A percentile compares a stretch with the other conserved stretches of the same genome.
Evolutionary conservation across 2,888 invertebrate species (phyloP).

Genomic region (Drosophila testacea): DNA sequence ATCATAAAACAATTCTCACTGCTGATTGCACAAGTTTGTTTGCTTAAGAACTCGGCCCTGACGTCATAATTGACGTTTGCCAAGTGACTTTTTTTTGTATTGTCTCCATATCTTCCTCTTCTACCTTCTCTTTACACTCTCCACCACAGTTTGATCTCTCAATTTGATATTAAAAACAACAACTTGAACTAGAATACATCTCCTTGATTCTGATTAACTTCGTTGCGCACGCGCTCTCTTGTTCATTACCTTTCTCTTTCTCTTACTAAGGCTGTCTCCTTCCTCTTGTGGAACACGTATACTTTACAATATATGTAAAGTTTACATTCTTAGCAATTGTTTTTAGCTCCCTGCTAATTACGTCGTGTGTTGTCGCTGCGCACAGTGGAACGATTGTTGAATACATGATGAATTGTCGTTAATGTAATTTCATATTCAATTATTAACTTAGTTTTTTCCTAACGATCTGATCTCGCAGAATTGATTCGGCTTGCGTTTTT

Average conservation of each 20-base stretch:
- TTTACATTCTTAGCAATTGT: conserved; percentile 39
- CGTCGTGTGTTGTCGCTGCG: conserved; percentile 28
- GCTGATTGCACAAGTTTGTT: conserved; percentile 56
- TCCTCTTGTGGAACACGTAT: conserved; percentile 2
- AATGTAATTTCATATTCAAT: background rate
- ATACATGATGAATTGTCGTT: background rate
- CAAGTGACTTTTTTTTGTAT: conserved; percentile 11
- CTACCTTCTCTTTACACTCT: background rate
- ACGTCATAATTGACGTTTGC: conserved; percentile 39
- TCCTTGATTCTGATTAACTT: conserved; percentile 10
- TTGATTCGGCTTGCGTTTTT: too few relatives aligned
- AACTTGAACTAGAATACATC: conserved; percentile 5
- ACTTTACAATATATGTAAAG: background rate
- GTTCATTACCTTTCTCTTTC: background rate
- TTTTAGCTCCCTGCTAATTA: conserved; percentile 52
- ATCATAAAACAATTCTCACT: conserved; percentile 51
- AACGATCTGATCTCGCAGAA: too few relatives aligned
- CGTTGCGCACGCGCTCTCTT: conserved; percentile 24
- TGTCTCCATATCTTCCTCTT: conserved; percentile 10
- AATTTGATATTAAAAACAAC: conserved; percentile 14
- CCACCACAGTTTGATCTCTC: background rate
- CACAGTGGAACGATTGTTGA: conserved; percentile 34
- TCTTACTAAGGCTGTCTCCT: background rate
- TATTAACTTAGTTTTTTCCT: too few relatives aligned
- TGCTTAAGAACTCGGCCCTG: conserved; percentile 24